Evolutionary conservation across 2,888 invertebrate species (phyloP), one percentile per base, ranked within the genome.

Genomic region (Phytoseiulus persimilis): DNA sequence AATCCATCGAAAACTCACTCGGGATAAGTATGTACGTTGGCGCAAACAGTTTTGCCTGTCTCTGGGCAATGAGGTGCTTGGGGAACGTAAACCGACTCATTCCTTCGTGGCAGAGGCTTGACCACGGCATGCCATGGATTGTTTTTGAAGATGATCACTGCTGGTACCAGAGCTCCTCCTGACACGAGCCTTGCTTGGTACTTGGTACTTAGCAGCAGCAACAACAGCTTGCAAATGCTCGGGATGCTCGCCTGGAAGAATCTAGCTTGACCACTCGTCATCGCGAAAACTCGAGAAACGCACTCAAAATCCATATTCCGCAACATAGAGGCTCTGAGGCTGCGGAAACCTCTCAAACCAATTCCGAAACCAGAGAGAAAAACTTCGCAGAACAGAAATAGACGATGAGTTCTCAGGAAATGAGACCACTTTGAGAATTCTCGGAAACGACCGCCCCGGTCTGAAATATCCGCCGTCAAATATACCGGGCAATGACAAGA

Each of bases 21-120:
- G 31, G 91, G 91, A 90, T 91, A 91, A 83, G 90, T 90, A 84
- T 90, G 90, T 23, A 91, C 91, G 28, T 91, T 90, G 28, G 90
- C 90, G 90, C 91, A 91, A 18, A 91, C 90, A 3, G 91, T 91
- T n/a, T 91, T 89, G n/a, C 91, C 91, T 0, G 91, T 91, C 31
- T 91, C 91, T 0, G 91, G 91, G 84, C 91, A 91, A 83, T 90
- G 90, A 14, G 65, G 65, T 65, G 65, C 65, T 65, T 91, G 91
- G 2, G 91, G 91, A 3, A 87, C 28, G 32, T 33, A 45, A 0
- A n/a, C 14, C 9, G 32, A 87, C 33, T 87, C 45, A n/a, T 87
- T n/a, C 31, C 31, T 87, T 87, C n/a, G 33, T 28, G 87, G 33
- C 32, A 45, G 33, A 11, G 32, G n/a, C 23, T 65, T 65, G 11